Conservation (phyloP, 2,797 vertebrate species). For the Naso thynnoides region DNA sequence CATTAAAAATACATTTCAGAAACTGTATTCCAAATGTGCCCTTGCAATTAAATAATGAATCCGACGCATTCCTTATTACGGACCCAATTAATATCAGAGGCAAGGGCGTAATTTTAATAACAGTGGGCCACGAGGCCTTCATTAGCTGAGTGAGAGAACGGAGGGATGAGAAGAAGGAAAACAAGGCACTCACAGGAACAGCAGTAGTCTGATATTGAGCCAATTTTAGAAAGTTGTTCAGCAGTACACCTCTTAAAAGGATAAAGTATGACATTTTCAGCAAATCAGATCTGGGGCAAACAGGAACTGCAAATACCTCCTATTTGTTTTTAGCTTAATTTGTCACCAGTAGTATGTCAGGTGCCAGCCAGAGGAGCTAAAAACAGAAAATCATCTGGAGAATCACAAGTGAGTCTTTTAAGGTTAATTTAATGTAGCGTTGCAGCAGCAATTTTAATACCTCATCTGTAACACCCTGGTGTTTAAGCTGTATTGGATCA, state of each 20-base stretch:
- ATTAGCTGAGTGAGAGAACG: constrained; percentile 86
- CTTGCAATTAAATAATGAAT: constrained; percentile 99
- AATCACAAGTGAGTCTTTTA: constrained; percentile 22
- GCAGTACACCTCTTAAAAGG: constrained; percentile 39
- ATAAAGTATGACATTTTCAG: constrained; percentile 46
- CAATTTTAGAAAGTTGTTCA: constrained; percentile 67
- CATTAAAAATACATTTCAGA: constrained; percentile 99
- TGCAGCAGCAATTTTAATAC: constrained; percentile 5
- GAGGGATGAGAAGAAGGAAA: constrained; percentile 67
- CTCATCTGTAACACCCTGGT: neutral
- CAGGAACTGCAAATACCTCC: constrained; percentile 17
- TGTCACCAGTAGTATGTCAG: constrained; percentile 28
- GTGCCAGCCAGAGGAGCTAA: constrained; percentile 9
- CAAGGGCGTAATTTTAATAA: constrained; percentile 98
- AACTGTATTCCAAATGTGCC: constrained; percentile 98
- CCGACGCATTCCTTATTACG: constrained; percentile 95
- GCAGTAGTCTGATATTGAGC: constrained; percentile 67
- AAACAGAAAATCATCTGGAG: constrained; percentile 29
- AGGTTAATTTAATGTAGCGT: constrained; percentile 28
- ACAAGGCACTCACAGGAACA: constrained; percentile 82
- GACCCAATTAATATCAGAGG: constrained; percentile 96
- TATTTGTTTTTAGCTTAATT: constrained; percentile 44
- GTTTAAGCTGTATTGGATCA: constrained; percentile 6
- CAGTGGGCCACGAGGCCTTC: constrained; percentile 94
- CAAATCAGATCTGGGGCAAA: constrained; percentile 28